Evolutionary conservation across 1,140 invertebrate genomes (phyloP).

Genomic region (Bombus sibiricus): DNA sequence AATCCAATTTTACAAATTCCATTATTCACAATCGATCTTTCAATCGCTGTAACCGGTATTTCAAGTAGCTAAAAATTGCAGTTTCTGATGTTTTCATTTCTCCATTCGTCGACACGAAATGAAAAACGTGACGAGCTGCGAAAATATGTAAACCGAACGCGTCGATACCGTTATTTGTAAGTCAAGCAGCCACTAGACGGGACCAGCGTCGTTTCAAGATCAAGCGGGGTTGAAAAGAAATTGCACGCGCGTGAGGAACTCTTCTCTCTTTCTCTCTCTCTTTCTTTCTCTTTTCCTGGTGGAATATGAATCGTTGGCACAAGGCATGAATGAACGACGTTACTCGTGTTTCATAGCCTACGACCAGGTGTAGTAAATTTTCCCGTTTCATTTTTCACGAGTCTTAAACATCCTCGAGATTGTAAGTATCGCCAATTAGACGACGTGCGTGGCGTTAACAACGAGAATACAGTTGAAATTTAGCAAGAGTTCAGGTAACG

Average conservation of each 20-base stretch:
- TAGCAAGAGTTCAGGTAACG: not conserved
- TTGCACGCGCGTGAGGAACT: slow-evolving; percentile 23
- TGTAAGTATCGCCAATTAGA: slow-evolving; percentile 11
- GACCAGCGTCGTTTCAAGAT: slow-evolving; percentile 22
- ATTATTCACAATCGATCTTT: not conserved
- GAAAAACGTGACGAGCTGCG: not conserved
- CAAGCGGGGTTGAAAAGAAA: slow-evolving; percentile 14
- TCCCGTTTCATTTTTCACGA: not conserved
- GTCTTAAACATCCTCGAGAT: not conserved
- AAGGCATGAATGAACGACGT: slow-evolving; percentile 2
- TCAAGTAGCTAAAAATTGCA: not conserved
- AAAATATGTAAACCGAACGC: slow-evolving; percentile 31
- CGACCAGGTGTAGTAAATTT: not conserved
- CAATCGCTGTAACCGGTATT: not conserved
- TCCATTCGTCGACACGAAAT: not conserved
- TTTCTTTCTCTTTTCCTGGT: not conserved
- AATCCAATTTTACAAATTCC: not conserved
- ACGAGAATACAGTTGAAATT: not conserved
- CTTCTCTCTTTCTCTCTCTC: not conserved
- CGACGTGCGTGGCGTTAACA: not conserved
- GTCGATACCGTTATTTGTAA: slow-evolving; percentile 36
- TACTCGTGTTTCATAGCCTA: not conserved
- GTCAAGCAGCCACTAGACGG: slow-evolving; percentile 12
- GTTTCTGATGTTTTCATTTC: no score
- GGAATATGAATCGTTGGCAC: slow-evolving; percentile 20